A percentile compares a stretch with the other conserved stretches of the same genome.
Evolutionary conservation across 92 coral and sea anemone species (phyloP).

Genomic region (Nematostella vectensis): DNA sequence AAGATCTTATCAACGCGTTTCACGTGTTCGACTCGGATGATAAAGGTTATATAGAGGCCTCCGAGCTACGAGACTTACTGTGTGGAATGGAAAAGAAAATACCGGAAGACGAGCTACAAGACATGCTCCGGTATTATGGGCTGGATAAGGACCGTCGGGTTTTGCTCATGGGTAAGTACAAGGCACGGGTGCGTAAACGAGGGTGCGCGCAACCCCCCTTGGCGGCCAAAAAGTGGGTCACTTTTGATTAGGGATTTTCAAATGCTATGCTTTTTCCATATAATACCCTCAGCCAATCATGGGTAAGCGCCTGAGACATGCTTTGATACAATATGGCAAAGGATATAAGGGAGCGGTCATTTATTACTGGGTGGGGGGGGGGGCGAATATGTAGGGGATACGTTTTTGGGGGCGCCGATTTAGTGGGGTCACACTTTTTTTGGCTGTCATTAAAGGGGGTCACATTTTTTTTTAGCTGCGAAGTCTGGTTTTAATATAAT

Average conservation of each 20-base stretch:
- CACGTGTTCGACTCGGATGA: slow-evolving; percentile 57
- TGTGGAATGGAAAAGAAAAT: slow-evolving; percentile 47
- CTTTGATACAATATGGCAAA: background rate
- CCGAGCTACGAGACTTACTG: slow-evolving; percentile 53
- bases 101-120: slow-evolving; percentile 39
- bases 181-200: background rate
- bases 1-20: slow-evolving; percentile 53
- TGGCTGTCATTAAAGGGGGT: no score
- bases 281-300: no score
- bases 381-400: no score
- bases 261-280: no score
- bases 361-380: background rate
- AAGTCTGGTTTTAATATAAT: no score
- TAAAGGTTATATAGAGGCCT: slow-evolving; percentile 58
- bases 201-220: no score
- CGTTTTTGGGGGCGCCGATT: no score
- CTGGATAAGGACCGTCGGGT: slow-evolving; percentile 42
- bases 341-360: no score
- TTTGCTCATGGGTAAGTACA: slow-evolving; percentile 34
- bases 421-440: no score
- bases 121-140: slow-evolving; percentile 25
- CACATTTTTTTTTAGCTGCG: no score
- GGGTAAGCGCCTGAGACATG: background rate
- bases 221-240: no score
- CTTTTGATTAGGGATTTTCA: no score